These are phyloP conservation scores for Otus sunia DNA, from an alignment of 2,113 vertebrate genomes.

Conservation along the genomic window DNA sequence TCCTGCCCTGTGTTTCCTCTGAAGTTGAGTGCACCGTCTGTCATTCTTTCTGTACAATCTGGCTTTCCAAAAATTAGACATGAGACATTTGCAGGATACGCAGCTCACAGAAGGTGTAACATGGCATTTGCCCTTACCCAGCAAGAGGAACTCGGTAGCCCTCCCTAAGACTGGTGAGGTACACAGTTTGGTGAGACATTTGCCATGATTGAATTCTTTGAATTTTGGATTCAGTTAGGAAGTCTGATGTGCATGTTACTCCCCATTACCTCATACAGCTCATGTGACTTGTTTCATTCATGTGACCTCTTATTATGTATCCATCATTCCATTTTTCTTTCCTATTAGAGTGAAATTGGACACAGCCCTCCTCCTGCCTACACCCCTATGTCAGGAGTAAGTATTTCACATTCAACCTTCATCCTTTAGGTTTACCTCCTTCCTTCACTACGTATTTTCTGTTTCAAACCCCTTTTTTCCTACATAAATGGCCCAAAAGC, in stretches of 20 bases:
- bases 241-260: conserved; percentile 51
- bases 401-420: conserved; percentile 74
- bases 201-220: neutral
- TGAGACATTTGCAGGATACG: neutral
- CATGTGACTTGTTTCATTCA: conserved; percentile 67
- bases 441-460: neutral
- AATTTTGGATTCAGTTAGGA: neutral
- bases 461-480: conserved; percentile 27
- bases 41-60: neutral
- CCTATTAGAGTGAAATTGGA: conserved; percentile 83
- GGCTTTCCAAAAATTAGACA: neutral
- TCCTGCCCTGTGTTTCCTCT: neutral
- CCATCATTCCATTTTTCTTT: conserved; percentile 85
- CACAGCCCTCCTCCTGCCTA: conserved; percentile 85
- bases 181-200: neutral
- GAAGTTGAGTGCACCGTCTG: neutral
- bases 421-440: conserved; percentile 50
- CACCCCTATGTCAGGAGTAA: conserved; percentile 83
- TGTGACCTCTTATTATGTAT: conserved; percentile 72
- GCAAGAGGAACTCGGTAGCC: neutral
- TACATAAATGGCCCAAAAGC: conserved; percentile 15
- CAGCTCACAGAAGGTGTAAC: neutral
- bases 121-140: neutral
- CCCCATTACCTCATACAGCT: conserved; percentile 53
- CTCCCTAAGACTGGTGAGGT: neutral